Base-by-base conservation (phyloP, 2,888 invertebrate genomes). In the Drosophila maculinotata region DNA sequence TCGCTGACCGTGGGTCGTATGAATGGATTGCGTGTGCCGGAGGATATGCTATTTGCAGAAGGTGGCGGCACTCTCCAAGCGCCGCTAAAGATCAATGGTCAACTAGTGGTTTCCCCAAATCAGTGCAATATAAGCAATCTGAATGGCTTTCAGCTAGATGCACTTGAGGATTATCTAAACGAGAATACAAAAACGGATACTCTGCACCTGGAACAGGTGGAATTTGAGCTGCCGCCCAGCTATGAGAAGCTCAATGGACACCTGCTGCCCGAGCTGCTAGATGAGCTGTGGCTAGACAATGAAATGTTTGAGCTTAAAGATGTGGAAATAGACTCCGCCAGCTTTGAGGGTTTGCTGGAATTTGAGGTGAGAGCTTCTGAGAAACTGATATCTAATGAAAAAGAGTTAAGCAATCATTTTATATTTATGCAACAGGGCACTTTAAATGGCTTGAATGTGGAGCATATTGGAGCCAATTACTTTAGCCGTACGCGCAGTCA, bases 401-500 rank as follows among this genome's bases (percentile, higher is more conserved):
- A 28, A 8, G 14, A 12, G n/a, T 15, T 39, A 33, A 30, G 49
- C 33, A 53, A 39, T 20, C 20, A 36, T 28, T 28, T 20, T 14
- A 30, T 62, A 33, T 28, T 20, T 14, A 30, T 62, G 35, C 44
- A 33, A 59, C 57, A 94, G 93, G 93, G 93, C 20, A 87, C 82
- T 3, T 70, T 93, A 1, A 92, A 92, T 74, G 92, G 92, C 23
- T 89, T 92, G 9, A 88, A 92, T 70, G 78, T 94, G 47, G 85
- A 90, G 6, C 89, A 91, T 72, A 76, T 94, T 36, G 88, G 90
- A 14, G 77, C 92, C 12, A 92, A 92, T 77, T 93, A 93, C 66
- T 91, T 94, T 42, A 93, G 93, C 76, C 92, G 92, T 77, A 90
- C 92, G 3, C 90, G 89, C 53, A 79, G 91, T 23, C 94, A 94